Evolutionary conservation across 2,888 invertebrate species (phyloP), one percentile per base, ranked within the genome.

Genomic region (Agriopis leucophaearia): DNA sequence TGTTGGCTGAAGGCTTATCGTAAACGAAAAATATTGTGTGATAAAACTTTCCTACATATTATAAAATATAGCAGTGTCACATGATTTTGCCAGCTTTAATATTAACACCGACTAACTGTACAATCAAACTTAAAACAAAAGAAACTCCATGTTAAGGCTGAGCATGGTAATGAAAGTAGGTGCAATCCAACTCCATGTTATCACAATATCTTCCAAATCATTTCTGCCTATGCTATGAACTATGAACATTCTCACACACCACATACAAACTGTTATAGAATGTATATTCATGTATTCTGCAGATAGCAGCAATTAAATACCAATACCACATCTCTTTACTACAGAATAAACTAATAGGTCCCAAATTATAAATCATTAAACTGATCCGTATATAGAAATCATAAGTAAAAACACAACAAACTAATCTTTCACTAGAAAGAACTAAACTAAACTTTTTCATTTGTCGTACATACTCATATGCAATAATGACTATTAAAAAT

Each of bases 401-500:
- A 27, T 35, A 8, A 35, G 8, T 51, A 51, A 51, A 4, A 51
- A 50, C 7, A 27, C 16, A 48, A 48, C 57, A 57, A 65, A 61
- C 58, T 55, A 48, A 62, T 55, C 48, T 54, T 47, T 47, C 63
- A 50, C 50, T 50, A 47, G 4, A 40, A 12, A 27, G 38, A 16
- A 27, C 47, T 59, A 54, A 52, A 27, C 60, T 62, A 66, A 76
- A 76, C 70, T 74, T 75, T 69, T 71, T 59, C 55, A 54, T 58
- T 64, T 50, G 54, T 51, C 65, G 44, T 44, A 65, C 67, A 27
- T 61, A 47, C 70, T 69, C 69, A 66, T 73, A 63, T 62, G 72
- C 71, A 71, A 70, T 71, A 76, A 71, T 70, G 76, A 72, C 76
- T 78, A 79, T 78, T 75, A 77, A 76, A 74, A 73, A 74, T 74